A percentile compares a stretch with the other conserved stretches of the same genome.
These are phyloP conservation scores for Notoglanidium macrostoma DNA, from an alignment of 2,797 vertebrate species.

Conservation along the genomic window DNA sequence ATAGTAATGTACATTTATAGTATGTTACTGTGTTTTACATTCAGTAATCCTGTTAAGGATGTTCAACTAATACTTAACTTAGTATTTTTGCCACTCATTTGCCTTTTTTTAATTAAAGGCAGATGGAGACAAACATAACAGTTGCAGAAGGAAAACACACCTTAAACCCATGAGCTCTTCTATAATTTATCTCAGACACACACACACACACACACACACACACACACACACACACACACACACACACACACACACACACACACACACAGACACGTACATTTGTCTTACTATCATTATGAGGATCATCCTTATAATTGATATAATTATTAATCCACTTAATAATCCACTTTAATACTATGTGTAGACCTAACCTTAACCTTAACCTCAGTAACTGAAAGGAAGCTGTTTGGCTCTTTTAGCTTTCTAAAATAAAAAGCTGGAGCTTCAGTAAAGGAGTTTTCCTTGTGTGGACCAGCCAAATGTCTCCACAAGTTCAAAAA, in stretches of 20 bases:
- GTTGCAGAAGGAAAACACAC: background rate
- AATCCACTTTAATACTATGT: background rate
- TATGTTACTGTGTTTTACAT: conserved; percentile 3
- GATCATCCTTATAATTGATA: background rate
- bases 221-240: background rate
- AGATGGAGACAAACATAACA: conserved; percentile 19
- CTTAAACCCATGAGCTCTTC: conserved; percentile 37
- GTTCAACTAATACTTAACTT: background rate
- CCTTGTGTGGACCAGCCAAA: background rate
- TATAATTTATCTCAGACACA: background rate
- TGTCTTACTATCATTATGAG: background rate
- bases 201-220: background rate
- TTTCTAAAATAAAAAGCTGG: background rate
- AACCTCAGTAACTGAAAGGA: background rate
- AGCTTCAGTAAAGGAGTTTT: no score
- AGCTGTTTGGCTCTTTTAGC: background rate
- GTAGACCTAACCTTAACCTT: background rate
- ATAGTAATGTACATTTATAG: conserved; percentile 12
- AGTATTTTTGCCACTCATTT: background rate
- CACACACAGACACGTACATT: background rate
- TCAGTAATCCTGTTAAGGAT: background rate
- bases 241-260: background rate
- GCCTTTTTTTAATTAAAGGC: conserved; percentile 49
- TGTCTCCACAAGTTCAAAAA: background rate
- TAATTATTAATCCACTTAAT: background rate